These are phyloP conservation scores for Oscheius sp. DNA, from an alignment of 1,140 invertebrate species.

Conservation along the genomic window DNA sequence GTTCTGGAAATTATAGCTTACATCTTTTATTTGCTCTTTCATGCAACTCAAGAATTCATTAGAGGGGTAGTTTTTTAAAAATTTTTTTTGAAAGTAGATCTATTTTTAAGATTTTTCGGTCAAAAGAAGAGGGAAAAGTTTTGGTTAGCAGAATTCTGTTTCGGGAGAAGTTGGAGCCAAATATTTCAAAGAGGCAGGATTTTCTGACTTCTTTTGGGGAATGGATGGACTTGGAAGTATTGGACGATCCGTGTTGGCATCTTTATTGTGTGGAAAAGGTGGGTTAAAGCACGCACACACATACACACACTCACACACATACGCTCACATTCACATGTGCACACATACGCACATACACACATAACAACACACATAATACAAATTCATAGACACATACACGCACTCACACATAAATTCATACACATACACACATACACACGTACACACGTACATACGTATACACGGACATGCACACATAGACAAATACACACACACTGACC, in stretches of 20 bases:
- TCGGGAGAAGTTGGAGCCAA: not conserved
- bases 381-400: no score
- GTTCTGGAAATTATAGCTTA: no score
- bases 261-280: slow-evolving; percentile 14
- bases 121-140: not conserved
- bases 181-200: not conserved
- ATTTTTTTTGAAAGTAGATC: not conserved
- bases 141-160: not conserved
- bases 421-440: no score
- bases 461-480: no score
- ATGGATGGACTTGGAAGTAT: not conserved
- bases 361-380: no score
- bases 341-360: no score
- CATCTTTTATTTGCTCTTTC: not conserved
- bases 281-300: no score
- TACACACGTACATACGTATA: no score
- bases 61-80: not conserved
- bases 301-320: no score
- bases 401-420: no score
- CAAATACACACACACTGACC: no score
- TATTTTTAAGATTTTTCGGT: not conserved
- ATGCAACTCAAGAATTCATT: not conserved
- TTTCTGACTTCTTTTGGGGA: slow-evolving; percentile 8
- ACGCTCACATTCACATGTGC: no score
- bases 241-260: not conserved